Evolutionary conservation across 2,797 vertebrate genomes (phyloP).

Genomic region (Limosa lapponica): DNA sequence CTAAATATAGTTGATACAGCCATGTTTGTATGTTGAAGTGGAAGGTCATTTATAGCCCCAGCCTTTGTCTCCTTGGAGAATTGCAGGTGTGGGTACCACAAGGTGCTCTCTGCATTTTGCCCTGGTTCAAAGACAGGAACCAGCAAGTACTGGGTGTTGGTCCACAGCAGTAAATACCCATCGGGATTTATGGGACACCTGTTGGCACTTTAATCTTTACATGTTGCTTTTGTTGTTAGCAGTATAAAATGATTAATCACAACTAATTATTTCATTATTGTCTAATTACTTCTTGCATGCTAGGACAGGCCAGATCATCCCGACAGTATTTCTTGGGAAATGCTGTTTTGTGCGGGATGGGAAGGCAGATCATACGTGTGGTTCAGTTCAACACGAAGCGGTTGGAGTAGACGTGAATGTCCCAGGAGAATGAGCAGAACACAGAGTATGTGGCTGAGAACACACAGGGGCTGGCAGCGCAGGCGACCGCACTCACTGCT

Average conservation of each 20-base stretch:
- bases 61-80: neutral
- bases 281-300: neutral
- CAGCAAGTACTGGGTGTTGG: neutral
- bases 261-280: neutral
- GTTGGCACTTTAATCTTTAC: neutral
- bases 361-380: neutral
- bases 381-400: neutral
- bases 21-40: neutral
- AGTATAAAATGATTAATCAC: neutral
- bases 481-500: rapidly evolving
- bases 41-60: neutral
- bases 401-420: rapidly evolving
- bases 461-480: rapidly evolving
- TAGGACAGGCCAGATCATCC: neutral
- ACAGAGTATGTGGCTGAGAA: rapidly evolving
- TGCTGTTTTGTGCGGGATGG: neutral
- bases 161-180: neutral
- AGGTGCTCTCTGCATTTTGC: neutral
- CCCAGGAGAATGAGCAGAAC: neutral
- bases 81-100: neutral
- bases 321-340: neutral
- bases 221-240: neutral
- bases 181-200: neutral
- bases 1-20: neutral
- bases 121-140: neutral